A percentile compares a stretch with the other conserved stretches of the same genome.
These are phyloP conservation scores for Melinopterus prodromus DNA, from an alignment of 2,888 invertebrate genomes.

Conservation along the genomic window DNA sequence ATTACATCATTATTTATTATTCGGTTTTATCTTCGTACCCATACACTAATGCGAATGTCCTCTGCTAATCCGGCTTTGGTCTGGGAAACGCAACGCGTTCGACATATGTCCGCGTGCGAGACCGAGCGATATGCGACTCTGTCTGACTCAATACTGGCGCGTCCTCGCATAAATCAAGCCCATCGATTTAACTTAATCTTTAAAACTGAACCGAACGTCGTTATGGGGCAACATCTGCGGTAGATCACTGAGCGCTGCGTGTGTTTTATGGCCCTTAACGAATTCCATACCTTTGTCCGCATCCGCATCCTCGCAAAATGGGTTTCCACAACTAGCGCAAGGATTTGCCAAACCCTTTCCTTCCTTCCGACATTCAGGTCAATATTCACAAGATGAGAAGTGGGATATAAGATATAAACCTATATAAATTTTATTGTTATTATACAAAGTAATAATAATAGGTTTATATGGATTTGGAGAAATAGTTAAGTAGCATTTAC, in stretches of 20 bases:
- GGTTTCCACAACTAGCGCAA: not conserved
- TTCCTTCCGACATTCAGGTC: not conserved
- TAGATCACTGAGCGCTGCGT: not conserved
- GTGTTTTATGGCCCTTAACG: not conserved
- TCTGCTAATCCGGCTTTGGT: no score
- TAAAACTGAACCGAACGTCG: conserved; percentile 4
- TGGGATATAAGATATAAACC: not conserved
- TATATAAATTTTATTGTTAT: not conserved
- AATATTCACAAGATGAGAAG: not conserved
- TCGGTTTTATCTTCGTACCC: no score
- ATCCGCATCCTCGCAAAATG: not conserved
- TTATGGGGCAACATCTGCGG: not conserved
- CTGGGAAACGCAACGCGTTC: no score
- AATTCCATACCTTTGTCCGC: not conserved
- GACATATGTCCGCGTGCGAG: no score
- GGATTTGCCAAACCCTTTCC: not conserved
- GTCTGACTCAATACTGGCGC: not conserved
- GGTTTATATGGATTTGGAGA: no score
- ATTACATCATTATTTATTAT: no score
- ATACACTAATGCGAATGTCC: no score
- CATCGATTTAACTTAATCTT: not conserved
- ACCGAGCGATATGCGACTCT: no score
- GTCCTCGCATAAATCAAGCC: not conserved
- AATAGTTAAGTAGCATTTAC: no score
- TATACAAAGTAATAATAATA: no score